Evolutionary conservation across 2,113 vertebrate species (phyloP), one percentile per base, ranked within the genome.

Genomic region (Tachuris rubrigastra): DNA sequence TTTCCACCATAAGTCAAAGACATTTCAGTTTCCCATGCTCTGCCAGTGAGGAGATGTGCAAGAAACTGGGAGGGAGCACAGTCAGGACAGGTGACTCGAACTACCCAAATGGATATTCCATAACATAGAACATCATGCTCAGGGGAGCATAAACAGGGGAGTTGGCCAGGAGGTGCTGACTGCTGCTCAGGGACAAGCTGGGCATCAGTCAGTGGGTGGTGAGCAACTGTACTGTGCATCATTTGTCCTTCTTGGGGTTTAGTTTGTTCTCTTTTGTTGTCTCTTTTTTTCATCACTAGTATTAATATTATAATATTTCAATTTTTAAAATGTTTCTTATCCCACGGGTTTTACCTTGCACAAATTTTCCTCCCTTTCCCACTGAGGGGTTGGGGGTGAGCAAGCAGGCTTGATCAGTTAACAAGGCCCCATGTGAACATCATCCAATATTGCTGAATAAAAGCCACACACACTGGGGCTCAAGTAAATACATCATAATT

Each of bases 111-210:
- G 3, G 8, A 6, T 47, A 67, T 35, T 14, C 39, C n/a, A 15
- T 27, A 66, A 24, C 4, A 53, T 0, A 39, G 14, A n/a, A 41
- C 5, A 10, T 19, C 16, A 39, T 23, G 6, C 14, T 15, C 12
- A 46, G 23, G 11, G n/a, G n/a, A n/a, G 27, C 8, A 30, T 39
- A 22, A 31, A 4, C 13, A 37, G 14, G 71, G 17, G 9, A 46
- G 14, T 6, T 50, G 46, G 16, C 28, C 46, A 27, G 23, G 24
- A 50, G 33, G 18, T 63, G 47, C 14, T 42, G 35, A 16, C 4
- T 7, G 10, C 27, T 37, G 27, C 27, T 37, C 23, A 3, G 2
- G 18, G 46, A 17, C 5, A 5, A 69, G 12, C 12, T 56, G 35
- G 41, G 18, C 35, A 21, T 49, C 0, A 0, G 10, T 28, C 27